Evolutionary conservation across 2,113 vertebrate genomes (phyloP).

Genomic region (Regulus satrapa): DNA sequence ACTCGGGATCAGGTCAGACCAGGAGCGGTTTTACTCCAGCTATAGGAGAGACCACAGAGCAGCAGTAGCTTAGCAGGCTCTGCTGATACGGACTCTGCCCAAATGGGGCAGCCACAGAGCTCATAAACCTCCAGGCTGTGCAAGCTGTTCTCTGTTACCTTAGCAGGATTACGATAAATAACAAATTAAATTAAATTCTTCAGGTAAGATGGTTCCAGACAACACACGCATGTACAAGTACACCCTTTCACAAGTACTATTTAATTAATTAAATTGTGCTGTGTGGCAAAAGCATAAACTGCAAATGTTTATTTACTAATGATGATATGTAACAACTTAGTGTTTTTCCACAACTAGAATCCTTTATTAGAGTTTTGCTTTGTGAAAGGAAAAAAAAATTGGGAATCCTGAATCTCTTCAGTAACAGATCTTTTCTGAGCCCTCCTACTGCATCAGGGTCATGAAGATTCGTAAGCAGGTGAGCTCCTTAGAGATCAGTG

Average conservation of each 20-base stretch:
- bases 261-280: neutral
- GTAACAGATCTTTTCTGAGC: neutral
- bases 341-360: neutral
- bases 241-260: neutral
- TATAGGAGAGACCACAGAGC: neutral
- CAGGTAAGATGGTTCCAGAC: neutral
- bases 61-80: neutral
- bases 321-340: neutral
- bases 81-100: neutral
- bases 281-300: neutral
- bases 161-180: neutral
- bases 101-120: neutral
- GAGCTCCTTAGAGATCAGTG: neutral
- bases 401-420: neutral
- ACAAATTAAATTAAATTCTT: neutral
- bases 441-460: neutral
- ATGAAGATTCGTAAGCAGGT: neutral
- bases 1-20: neutral
- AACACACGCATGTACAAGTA: neutral
- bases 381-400: neutral
- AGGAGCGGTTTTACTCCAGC: neutral
- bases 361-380: neutral
- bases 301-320: neutral
- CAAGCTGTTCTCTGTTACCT: neutral
- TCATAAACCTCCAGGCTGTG: neutral